Evolutionary conservation across 2,888 invertebrate genomes (phyloP).

Genomic region (Rhyacophila evoluta): DNA sequence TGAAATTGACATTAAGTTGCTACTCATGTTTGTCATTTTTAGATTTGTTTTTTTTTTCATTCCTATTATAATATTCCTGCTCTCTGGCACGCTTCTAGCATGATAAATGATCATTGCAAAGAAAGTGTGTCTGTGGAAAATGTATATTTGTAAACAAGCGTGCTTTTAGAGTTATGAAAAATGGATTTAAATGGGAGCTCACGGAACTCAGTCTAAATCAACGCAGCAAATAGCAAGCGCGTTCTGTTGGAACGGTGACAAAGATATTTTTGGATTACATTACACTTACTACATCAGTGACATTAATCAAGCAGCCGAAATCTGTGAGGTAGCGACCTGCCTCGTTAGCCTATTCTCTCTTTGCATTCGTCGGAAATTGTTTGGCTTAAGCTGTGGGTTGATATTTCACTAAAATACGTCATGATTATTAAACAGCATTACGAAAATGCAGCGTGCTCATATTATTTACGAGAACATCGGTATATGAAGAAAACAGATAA

Average conservation of each 20-base stretch:
- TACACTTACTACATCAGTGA: slow-evolving; percentile 41
- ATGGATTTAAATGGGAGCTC: not conserved
- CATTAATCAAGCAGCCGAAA: slow-evolving; percentile 50
- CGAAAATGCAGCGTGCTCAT: too few relatives aligned
- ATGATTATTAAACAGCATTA: not conserved
- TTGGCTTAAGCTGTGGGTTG: not conserved
- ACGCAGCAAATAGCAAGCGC: slow-evolving; percentile 41
- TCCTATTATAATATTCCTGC: not conserved
- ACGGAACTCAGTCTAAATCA: slow-evolving; percentile 22
- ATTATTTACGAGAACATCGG: too few relatives aligned
- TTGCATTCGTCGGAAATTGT: not conserved
- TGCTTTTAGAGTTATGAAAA: slow-evolving; percentile 10
- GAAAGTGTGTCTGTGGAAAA: not conserved
- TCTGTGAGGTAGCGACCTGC: slow-evolving; percentile 13
- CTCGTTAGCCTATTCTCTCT: not conserved
- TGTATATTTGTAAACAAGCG: not conserved
- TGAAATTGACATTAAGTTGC: not conserved
- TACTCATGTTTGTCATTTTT: not conserved
- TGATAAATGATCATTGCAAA: slow-evolving; percentile 27
- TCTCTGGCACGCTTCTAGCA: slow-evolving; percentile 5
- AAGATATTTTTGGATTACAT: slow-evolving; percentile 52
- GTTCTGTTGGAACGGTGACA: slow-evolving; percentile 54
- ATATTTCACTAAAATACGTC: not conserved
- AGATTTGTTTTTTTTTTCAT: too few relatives aligned
- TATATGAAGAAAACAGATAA: too few relatives aligned